A percentile compares a stretch with the other conserved stretches of the same genome.
phyloP scores from a whole-genome alignment of 2,888 invertebrate species.

The Lottia scabra region DNA sequence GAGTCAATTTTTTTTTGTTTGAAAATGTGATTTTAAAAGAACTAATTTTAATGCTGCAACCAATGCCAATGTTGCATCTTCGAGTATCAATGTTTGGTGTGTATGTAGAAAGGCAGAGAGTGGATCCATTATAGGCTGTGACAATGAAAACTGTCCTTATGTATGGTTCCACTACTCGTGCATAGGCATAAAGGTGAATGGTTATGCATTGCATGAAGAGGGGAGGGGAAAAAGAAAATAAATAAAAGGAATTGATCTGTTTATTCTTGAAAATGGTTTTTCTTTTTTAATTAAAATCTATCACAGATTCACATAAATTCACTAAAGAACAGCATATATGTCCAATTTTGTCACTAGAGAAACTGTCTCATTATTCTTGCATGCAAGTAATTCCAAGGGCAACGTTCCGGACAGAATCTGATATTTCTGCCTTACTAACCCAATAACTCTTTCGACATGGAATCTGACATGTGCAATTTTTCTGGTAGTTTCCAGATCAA shows the following conservation, averaged over 20 bases:
- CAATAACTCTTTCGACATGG: constrained; percentile 38
- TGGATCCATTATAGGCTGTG: constrained; percentile 24
- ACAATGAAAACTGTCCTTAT: constrained; percentile 19
- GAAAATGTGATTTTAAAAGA: background rate
- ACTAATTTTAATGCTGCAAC: background rate
- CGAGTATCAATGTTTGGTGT: too few relatives aligned
- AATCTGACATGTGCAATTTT: constrained; percentile 33
- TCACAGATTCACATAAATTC: constrained; percentile 24
- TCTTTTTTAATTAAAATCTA: constrained; percentile 22
- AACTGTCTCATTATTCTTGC: background rate
- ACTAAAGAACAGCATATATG: constrained; percentile 20
- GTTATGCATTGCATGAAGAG: constrained; percentile 20
- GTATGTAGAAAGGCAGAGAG: too few relatives aligned
- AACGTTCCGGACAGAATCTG: constrained; percentile 26
- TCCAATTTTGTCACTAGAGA: constrained; percentile 21
- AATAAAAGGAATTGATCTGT: too few relatives aligned
- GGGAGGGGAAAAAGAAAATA: background rate
- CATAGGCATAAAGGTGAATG: constrained; percentile 6
- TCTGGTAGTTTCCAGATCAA: constrained; percentile 32
- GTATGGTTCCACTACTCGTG: constrained; percentile 25
- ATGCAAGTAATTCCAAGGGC: constrained; percentile 24
- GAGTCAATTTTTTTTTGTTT: background rate
- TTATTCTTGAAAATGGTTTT: background rate
- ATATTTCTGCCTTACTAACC: constrained; percentile 34
- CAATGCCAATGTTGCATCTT: too few relatives aligned